Evolutionary conservation across 2,888 invertebrate genomes (phyloP).

Genomic region (Belgica antarctica): DNA sequence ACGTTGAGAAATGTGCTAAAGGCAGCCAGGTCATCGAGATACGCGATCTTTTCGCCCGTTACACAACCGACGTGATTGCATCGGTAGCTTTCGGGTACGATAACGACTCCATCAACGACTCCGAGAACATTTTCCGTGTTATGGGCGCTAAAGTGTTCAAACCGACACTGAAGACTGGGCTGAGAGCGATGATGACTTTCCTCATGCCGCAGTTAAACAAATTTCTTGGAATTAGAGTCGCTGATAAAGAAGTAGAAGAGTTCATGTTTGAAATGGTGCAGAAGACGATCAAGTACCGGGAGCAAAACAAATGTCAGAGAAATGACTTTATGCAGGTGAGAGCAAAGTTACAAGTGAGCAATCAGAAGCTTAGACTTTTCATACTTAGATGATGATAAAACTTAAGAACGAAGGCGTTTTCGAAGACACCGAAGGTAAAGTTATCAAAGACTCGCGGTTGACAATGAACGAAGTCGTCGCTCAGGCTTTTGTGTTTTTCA

Average conservation of each 20-base stretch:
- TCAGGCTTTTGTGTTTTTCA: slow-evolving; percentile 54
- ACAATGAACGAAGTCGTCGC: slow-evolving; percentile 5
- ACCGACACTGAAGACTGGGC: slow-evolving; percentile 46
- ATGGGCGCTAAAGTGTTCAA: slow-evolving; percentile 47
- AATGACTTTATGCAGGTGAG: slow-evolving; percentile 33
- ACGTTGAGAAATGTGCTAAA: slow-evolving; percentile 51
- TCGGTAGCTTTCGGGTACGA: slow-evolving; percentile 57
- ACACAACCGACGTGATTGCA: slow-evolving; percentile 58
- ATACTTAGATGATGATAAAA: slow-evolving; percentile 24
- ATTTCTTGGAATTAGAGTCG: slow-evolving; percentile 45
- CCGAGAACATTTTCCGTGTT: slow-evolving; percentile 35
- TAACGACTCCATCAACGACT: slow-evolving; percentile 49
- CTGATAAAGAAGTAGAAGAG: slow-evolving; percentile 46
- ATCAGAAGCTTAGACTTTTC: background rate
- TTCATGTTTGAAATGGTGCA: slow-evolving; percentile 45
- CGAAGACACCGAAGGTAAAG: background rate
- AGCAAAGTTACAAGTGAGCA: no score
- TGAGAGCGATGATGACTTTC: slow-evolving; percentile 46
- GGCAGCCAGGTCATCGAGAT: slow-evolving; percentile 50
- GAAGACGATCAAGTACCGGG: slow-evolving; percentile 3
- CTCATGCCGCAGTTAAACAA: slow-evolving; percentile 45
- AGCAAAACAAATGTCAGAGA: slow-evolving; percentile 1
- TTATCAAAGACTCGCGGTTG: background rate
- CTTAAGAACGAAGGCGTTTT: slow-evolving; percentile 1
- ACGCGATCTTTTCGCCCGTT: slow-evolving; percentile 54